These are phyloP conservation scores for Baronia brevicornis DNA, from an alignment of 2,888 invertebrate species.

Conservation along the genomic window DNA sequence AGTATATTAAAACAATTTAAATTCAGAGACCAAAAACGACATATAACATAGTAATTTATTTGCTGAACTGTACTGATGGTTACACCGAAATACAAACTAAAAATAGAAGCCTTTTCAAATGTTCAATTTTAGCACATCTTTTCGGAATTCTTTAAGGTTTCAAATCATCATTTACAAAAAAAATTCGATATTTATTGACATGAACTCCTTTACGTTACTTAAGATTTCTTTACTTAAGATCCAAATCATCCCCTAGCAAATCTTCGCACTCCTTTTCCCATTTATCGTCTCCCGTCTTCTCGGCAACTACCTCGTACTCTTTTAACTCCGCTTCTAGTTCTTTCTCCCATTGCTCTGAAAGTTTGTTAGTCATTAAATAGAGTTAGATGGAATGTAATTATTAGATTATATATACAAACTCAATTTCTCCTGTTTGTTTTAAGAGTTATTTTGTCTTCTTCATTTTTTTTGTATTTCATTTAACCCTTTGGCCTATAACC, in stretches of 20 bases:
- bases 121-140: too few relatives aligned
- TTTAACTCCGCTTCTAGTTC: slow-evolving; percentile 96
- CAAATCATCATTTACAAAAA: too few relatives aligned
- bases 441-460: slow-evolving; percentile 22
- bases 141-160: slow-evolving; percentile 1
- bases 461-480: not conserved
- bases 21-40: too few relatives aligned
- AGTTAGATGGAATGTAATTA: not conserved
- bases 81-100: too few relatives aligned
- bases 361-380: slow-evolving; percentile 1
- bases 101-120: too few relatives aligned
- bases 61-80: too few relatives aligned
- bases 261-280: slow-evolving; percentile 84
- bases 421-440: slow-evolving; percentile 4
- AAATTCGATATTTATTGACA: not conserved
- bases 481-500: not conserved
- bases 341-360: slow-evolving; percentile 95
- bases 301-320: slow-evolving; percentile 92
- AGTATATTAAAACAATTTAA: too few relatives aligned
- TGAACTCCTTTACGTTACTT: too few relatives aligned
- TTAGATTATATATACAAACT: not conserved
- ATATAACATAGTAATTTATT: too few relatives aligned
- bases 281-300: slow-evolving; percentile 62
- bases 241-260: slow-evolving; percentile 77
- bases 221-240: slow-evolving; percentile 69